Conservation (phyloP, 2,113 vertebrate genomes). For the Anarrhichthys ocellatus region DNA sequence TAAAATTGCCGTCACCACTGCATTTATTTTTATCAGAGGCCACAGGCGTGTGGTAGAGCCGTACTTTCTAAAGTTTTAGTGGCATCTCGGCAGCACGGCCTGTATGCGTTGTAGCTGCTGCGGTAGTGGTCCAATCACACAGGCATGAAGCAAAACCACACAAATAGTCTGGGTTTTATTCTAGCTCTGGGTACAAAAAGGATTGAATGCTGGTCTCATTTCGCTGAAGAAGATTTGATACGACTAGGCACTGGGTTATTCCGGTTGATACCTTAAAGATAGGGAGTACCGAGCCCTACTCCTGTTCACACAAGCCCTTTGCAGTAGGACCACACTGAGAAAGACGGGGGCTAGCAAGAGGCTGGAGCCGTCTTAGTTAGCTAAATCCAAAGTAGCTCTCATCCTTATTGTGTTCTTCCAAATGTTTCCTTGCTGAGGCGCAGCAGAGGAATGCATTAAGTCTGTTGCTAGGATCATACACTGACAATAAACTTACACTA, state of each 20-base stretch:
- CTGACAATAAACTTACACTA: neutral
- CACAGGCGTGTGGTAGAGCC: neutral
- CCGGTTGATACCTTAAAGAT: neutral
- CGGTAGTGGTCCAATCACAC: neutral
- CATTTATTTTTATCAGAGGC: neutral
- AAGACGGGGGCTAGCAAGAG: neutral
- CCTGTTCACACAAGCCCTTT: slow-evolving; percentile 1
- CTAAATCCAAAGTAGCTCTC: neutral
- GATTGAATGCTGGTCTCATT: neutral
- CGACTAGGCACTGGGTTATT: neutral
- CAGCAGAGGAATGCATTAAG: neutral
- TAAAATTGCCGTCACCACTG: neutral
- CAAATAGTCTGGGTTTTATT: neutral
- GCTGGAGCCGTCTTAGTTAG: neutral
- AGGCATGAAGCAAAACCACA: neutral
- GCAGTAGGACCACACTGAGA: neutral
- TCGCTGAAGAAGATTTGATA: neutral
- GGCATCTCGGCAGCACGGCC: neutral
- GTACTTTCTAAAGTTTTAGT: neutral
- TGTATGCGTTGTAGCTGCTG: neutral
- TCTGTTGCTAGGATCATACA: neutral
- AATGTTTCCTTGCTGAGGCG: neutral
- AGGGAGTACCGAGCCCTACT: neutral
- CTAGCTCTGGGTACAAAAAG: neutral
- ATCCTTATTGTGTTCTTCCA: neutral